Base-by-base conservation (phyloP, 92 coral and sea anemone genomes). In the Paragorgia papillata region DNA sequence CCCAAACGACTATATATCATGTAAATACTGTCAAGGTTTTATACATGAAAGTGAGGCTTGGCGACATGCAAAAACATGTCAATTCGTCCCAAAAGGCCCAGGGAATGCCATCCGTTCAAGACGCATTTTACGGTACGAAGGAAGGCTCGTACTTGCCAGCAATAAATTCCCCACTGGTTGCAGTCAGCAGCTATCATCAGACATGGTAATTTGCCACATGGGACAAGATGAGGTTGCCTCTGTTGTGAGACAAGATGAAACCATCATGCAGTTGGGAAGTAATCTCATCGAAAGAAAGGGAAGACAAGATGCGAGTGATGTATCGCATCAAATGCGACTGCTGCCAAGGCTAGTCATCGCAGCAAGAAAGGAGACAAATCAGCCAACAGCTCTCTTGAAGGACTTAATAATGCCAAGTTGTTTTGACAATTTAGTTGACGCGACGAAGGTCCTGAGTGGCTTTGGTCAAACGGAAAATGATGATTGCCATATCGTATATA, bases 251-350 rank as follows among this genome's bases (percentile, higher is more conserved):
- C 41, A 65, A 31, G 83, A 85, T 66, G 64, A 66, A 13, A 26
- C 81, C 0, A 85, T 74, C 18, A 19, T 28, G 30, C 62, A 55
- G 22, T 60, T 20, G 56, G 84, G 86, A 2, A 29, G 73, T 0
- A 24, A 13, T 0, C 40, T 27, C 2, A 18, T 69, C 32, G 80
- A 73, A 33, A 66, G 49, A 22, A 1, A 48, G 8, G 86, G 86
- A 7, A 18, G 21, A 7, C 76, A 75, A 14, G 31, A 63, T 19
- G 20, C 27, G 0, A 21, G 49, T 59, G 74, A 74, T 20, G 75
- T 85, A 1, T 81, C 80, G 7, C 86, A 85, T 26, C 65, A 69
- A 19, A 81, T 85, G 86, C 32, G 86, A 10, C 79, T 74, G 63
- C 44, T 81, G 9, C 48, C 75, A 1, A 55, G 83, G 29, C 74